Conservation (phyloP, 2,113 vertebrate genomes). For the Psammodynastes pulverulentus region DNA sequence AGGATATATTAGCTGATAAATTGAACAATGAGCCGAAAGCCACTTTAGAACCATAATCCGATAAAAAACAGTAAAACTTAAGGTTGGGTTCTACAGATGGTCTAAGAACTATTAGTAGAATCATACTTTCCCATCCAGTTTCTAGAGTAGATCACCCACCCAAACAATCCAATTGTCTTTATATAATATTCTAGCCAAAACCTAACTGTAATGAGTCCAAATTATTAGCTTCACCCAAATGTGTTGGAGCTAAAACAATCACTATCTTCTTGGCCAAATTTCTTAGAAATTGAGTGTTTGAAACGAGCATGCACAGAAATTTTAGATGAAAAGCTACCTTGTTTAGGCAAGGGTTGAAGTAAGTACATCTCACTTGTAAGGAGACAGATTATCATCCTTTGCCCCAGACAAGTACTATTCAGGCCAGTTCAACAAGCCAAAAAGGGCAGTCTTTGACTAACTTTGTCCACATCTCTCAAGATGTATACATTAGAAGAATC, state of each 20-base stretch:
- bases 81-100: background rate
- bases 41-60: background rate
- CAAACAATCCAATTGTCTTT: background rate
- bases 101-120: background rate
- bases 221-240: background rate
- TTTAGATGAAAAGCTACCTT: background rate
- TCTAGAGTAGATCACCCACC: background rate
- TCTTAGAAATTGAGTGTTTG: background rate
- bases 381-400: background rate
- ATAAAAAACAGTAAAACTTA: background rate
- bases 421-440: background rate
- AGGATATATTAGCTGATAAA: background rate
- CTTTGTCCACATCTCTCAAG: background rate
- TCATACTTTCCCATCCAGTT: background rate
- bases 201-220: background rate
- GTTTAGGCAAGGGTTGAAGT: background rate
- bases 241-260: background rate
- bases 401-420: background rate
- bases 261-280: background rate
- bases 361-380: background rate
- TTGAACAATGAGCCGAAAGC: background rate
- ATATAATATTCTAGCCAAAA: background rate
- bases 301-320: background rate
- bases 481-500: background rate
- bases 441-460: background rate